phyloP scores from a whole-genome alignment of 1,140 invertebrate species.

The Eufriesea mexicana region DNA sequence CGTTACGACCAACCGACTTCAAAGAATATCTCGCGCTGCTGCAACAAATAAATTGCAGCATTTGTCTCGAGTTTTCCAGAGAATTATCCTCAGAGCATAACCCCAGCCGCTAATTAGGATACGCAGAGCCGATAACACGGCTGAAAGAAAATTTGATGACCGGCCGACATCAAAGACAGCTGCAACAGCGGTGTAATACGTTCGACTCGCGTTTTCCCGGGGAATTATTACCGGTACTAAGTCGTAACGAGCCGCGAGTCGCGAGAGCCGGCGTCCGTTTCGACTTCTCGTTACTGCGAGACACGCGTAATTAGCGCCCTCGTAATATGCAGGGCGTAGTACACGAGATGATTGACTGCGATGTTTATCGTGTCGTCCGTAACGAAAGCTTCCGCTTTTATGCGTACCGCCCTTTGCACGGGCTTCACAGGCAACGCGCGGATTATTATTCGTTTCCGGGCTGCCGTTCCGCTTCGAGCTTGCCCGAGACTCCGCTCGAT shows the following conservation, averaged over 20 bases:
- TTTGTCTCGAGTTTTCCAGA: too few species aligned
- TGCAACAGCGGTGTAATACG: too few species aligned
- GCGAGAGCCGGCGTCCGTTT: background rate
- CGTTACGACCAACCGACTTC: too few species aligned
- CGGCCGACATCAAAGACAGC: too few species aligned
- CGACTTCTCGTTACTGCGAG: background rate
- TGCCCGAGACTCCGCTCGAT: background rate
- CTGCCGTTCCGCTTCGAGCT: background rate
- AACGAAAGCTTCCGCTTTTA: background rate
- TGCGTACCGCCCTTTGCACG: background rate
- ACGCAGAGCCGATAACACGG: too few species aligned
- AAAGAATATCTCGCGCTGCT: too few species aligned
- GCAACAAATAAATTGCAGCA: too few species aligned
- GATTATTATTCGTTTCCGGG: background rate
- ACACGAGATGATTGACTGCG: slow-evolving; percentile 8
- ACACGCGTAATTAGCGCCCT: background rate
- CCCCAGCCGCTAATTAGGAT: too few species aligned
- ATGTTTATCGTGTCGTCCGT: slow-evolving; percentile 2
- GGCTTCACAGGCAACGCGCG: background rate
- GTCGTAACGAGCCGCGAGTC: background rate
- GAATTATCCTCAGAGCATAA: too few species aligned
- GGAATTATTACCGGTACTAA: background rate
- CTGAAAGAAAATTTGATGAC: background rate
- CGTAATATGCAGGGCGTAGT: background rate
- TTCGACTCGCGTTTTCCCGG: background rate